Conservation (phyloP, 2,797 vertebrate species). For the Cossypha polioptera region DNA sequence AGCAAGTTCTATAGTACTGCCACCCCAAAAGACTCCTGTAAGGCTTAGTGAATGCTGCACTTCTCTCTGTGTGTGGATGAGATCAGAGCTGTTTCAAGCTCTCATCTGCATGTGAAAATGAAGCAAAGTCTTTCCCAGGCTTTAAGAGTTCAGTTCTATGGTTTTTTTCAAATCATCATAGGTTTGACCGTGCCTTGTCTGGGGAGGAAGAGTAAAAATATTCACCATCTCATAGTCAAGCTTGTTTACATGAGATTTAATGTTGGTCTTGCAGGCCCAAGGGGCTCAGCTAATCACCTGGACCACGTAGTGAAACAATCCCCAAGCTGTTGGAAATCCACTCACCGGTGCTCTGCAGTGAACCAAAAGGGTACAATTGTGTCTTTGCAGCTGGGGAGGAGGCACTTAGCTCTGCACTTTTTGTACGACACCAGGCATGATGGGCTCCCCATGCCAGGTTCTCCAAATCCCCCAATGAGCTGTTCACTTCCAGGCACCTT, state of each 20-base stretch:
- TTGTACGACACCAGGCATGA: rapidly evolving
- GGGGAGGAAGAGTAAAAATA: background rate
- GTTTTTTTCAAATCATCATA: background rate
- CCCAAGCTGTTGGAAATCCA: background rate
- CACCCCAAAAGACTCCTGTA: background rate
- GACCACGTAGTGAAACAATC: background rate
- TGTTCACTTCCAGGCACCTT: background rate
- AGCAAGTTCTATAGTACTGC: background rate
- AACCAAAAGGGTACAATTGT: background rate
- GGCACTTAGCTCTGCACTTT: background rate
- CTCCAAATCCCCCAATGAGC: background rate
- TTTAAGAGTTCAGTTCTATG: background rate
- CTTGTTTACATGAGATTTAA: background rate
- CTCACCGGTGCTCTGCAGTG: rapidly evolving
- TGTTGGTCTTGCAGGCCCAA: background rate
- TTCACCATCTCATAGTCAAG: background rate
- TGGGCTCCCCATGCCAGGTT: rapidly evolving
- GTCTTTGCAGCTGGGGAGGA: background rate
- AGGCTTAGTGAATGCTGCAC: background rate
- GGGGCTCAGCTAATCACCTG: background rate
- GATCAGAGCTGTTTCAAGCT: background rate
- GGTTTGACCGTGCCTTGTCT: background rate
- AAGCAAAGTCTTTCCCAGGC: background rate
- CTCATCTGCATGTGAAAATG: background rate
- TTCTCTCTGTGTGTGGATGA: background rate